A percentile compares a stretch with the other conserved stretches of the same genome.
Evolutionary conservation across 2,888 invertebrate genomes (phyloP).

Genomic region (Entomobrya multifasciata): DNA sequence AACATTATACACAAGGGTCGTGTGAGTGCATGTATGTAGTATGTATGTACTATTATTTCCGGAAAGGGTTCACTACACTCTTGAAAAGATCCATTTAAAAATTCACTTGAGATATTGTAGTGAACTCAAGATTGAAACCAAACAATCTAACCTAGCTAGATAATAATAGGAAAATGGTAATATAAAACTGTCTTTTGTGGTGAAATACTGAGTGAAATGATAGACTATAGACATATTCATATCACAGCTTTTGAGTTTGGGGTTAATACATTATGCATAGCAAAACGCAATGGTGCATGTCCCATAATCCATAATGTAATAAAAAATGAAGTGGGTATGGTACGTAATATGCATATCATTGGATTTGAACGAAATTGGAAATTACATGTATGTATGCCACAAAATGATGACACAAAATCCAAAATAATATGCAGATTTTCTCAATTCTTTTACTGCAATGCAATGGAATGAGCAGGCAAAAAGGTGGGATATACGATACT

Average conservation of each 20-base stretch:
- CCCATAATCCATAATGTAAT: constrained; percentile 30
- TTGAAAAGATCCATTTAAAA: neutral
- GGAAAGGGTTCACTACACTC: constrained; percentile 37
- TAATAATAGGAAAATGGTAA: constrained; percentile 2
- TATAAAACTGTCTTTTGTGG: constrained; percentile 8
- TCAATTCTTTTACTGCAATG: neutral
- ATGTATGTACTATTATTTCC: neutral
- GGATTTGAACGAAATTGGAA: constrained; percentile 22
- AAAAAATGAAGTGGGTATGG: too few relatives aligned
- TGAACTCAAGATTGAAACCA: constrained; percentile 34
- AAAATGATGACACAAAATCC: constrained; percentile 37
- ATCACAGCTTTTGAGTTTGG: neutral
- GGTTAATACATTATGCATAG: constrained; percentile 48
- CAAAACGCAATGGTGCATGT: constrained; percentile 48
- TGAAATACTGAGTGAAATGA: constrained; percentile 5
- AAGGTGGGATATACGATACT: constrained; percentile 14
- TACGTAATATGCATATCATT: neutral
- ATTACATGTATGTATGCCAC: constrained; percentile 44
- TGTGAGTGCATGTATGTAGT: neutral
- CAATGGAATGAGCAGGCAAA: constrained; percentile 18
- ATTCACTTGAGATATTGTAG: constrained; percentile 10
- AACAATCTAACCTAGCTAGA: constrained; percentile 18
- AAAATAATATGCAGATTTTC: constrained; percentile 56
- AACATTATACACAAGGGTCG: neutral
- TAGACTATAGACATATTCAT: too few relatives aligned